These are phyloP conservation scores for Nettapus auritus DNA, from an alignment of 2,113 vertebrate species.

Conservation along the genomic window DNA sequence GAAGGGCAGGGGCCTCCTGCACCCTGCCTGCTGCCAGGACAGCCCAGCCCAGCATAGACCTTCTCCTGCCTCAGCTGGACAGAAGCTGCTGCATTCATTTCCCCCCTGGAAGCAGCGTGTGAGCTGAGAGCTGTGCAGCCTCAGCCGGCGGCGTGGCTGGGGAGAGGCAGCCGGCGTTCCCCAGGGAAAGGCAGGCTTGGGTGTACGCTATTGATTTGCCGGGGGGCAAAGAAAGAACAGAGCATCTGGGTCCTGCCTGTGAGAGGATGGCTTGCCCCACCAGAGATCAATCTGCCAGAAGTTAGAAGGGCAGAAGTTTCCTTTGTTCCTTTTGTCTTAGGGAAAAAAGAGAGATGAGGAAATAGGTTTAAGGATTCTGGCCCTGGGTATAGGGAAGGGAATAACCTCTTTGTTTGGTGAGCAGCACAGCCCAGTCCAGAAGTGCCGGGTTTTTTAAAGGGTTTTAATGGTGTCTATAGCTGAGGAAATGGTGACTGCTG, in stretches of 20 bases:
- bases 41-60: not conserved
- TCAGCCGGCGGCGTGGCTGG: fast-evolving
- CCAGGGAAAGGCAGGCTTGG: not conserved
- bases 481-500: not conserved
- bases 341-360: not conserved
- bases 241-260: not conserved
- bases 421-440: not conserved
- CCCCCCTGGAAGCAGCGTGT: not conserved
- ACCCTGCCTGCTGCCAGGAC: not conserved
- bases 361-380: not conserved
- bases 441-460: not conserved
- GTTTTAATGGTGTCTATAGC: not conserved
- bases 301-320: not conserved
- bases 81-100: not conserved
- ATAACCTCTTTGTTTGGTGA: not conserved
- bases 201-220: not conserved
- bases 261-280: not conserved
- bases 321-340: not conserved
- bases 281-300: not conserved
- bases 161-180: not conserved
- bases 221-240: not conserved
- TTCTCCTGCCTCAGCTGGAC: not conserved
- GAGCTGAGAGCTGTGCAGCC: not conserved
- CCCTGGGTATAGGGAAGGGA: not conserved
- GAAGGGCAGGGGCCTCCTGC: not conserved